Conservation (phyloP, 2,888 invertebrate genomes). For the Heliconius ethilla region DNA sequence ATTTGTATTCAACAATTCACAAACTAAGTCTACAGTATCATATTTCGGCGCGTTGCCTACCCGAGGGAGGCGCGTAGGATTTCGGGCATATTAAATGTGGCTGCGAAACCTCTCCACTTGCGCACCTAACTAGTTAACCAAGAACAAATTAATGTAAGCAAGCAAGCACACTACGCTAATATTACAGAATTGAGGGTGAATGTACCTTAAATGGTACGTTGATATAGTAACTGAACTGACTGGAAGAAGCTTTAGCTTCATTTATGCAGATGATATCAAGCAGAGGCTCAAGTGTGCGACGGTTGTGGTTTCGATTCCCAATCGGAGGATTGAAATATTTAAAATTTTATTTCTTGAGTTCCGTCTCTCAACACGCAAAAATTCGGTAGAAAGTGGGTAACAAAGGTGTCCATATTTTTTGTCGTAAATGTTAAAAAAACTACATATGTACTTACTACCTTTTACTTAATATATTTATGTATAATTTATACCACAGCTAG, state of each 20-base stretch:
- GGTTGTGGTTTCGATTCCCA: neutral
- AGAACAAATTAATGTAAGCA: conserved; percentile 27
- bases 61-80: conserved; percentile 23
- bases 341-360: neutral
- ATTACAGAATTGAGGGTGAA: neutral
- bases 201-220: neutral
- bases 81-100: conserved; percentile 25
- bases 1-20: conserved; percentile 25
- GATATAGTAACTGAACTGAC: neutral
- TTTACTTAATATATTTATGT: neutral
- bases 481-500: conserved; percentile 60
- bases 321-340: neutral
- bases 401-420: too few species aligned
- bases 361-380: too few species aligned
- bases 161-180: conserved; percentile 16
- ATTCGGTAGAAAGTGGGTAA: too few species aligned
- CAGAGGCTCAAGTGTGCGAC: too few species aligned
- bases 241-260: neutral
- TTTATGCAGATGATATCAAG: neutral
- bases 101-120: conserved; percentile 9
- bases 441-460: neutral
- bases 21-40: conserved; percentile 7
- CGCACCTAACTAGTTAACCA: conserved; percentile 21
- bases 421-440: too few species aligned
- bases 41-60: conserved; percentile 11